These are phyloP conservation scores for Drosophila serrata DNA, from an alignment of 1,140 invertebrate species.

Conservation along the genomic window DNA sequence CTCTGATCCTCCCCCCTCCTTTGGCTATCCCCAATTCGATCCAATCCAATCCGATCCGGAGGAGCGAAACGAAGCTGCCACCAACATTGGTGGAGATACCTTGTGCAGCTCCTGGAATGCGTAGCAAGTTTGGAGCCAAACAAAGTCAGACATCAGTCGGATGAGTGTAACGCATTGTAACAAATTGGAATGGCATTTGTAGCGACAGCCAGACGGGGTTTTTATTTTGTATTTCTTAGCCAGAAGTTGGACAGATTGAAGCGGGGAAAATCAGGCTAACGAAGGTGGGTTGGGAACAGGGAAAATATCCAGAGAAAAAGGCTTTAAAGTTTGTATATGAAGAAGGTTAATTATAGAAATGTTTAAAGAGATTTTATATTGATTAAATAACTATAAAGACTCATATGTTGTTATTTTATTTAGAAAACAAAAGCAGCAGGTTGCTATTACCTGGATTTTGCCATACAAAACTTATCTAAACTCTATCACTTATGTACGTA, in stretches of 20 bases:
- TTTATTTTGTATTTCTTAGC: neutral
- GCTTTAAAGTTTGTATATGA: neutral
- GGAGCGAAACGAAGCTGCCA: conserved; percentile 6
- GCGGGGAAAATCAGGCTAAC: conserved; percentile 12
- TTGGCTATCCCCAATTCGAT: conserved; percentile 11
- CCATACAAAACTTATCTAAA: neutral
- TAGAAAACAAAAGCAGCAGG: neutral
- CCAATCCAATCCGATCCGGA: conserved; percentile 30
- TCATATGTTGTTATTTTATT: neutral
- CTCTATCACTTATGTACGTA: too few relatives aligned
- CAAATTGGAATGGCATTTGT: conserved; percentile 77
- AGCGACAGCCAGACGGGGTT: conserved; percentile 64
- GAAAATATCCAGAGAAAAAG: conserved; percentile 2
- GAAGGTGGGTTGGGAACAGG: neutral
- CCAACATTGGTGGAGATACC: conserved; percentile 79
- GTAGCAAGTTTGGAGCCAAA: conserved; percentile 77
- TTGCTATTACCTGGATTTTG: neutral
- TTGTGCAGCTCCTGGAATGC: conserved; percentile 85
- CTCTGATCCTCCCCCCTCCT: neutral
- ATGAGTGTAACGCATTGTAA: conserved; percentile 73
- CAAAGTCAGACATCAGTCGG: conserved; percentile 58
- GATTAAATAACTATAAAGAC: too few relatives aligned
- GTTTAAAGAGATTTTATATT: neutral
- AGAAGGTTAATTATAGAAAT: neutral
- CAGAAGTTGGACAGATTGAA: neutral